Base-by-base conservation (phyloP, 2,888 invertebrate genomes). In the Ichneumon xanthorius region DNA sequence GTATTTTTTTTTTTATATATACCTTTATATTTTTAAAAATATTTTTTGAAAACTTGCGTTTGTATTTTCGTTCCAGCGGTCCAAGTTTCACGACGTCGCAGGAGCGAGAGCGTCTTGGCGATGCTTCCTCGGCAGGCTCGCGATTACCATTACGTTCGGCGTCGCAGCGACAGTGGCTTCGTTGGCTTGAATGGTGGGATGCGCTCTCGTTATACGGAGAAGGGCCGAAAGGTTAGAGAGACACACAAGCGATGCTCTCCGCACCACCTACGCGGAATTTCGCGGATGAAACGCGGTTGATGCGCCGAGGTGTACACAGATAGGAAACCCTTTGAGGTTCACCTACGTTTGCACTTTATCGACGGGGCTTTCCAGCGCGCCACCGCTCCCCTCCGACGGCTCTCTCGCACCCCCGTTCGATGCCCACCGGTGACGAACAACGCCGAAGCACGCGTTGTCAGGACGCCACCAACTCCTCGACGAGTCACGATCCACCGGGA, bases 281-380 rank as follows among this genome's bases (percentile, higher is more conserved):
- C 65, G 50, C 65, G 19, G 37, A 37, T 67, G 16, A 4, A 40
- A 67, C 65, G 65, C n/a, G 37, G 65, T 67, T 19, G 37, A 40
- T 40, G 19, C 9, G 37, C 40, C n/a, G 40, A 67, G 40, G 37
- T 19, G 26, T 4, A 33, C 26, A 61, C 16, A 61, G 30, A 61
- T 4, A 16, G 30, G 48, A 26, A 75, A 50, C 50, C 61, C 30
- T 76, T 72, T 37, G 55, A 45, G 26, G 16, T 83, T 63, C 58
- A 84, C 78, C 82, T 70, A 71, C 81, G 81, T 82, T 71, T 79
- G 85, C 79, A 82, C 85, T 85, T 82, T 79, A 76, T 70, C 78
- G 82, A 83, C 73, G 73, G 72, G 26, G 58, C 40, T 26, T 30
- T 33, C 72, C 33, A 33, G 30, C 67, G 33, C 72, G 40, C 65